Conservation (phyloP, 2,797 vertebrate genomes). For the Karalla daura region DNA sequence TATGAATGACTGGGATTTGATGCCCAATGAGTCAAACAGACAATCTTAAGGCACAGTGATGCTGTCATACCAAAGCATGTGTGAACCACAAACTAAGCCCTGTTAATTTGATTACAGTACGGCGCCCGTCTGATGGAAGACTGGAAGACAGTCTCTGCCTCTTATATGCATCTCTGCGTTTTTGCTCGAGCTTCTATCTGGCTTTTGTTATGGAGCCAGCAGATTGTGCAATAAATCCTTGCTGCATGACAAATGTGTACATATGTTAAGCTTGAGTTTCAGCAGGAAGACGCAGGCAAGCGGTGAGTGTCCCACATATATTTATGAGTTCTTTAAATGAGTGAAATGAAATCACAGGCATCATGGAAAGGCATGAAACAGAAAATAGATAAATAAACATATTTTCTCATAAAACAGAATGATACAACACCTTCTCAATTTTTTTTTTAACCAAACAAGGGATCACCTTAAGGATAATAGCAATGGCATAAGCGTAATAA, state of each 20-base stretch:
- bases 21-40: constrained; percentile 68
- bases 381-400: no score
- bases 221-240: constrained; percentile 16
- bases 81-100: constrained; percentile 24
- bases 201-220: constrained; percentile 22
- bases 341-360: no score
- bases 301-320: no score
- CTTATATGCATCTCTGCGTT: neutral
- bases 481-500: no score
- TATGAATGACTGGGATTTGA: constrained; percentile 70
- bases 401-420: no score
- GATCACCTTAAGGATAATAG: no score
- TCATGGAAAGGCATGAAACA: no score
- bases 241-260: constrained; percentile 33
- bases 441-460: no score
- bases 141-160: constrained; percentile 2
- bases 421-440: no score
- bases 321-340: no score
- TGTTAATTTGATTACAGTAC: constrained; percentile 45
- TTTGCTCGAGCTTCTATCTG: constrained; percentile 18
- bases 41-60: constrained; percentile 41
- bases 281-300: no score
- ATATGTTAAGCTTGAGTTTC: constrained; percentile 15
- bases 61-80: constrained; percentile 36
- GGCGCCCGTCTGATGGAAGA: neutral